Conservation (phyloP, 2,797 vertebrate species). For the Calcarius lapponicus region DNA sequence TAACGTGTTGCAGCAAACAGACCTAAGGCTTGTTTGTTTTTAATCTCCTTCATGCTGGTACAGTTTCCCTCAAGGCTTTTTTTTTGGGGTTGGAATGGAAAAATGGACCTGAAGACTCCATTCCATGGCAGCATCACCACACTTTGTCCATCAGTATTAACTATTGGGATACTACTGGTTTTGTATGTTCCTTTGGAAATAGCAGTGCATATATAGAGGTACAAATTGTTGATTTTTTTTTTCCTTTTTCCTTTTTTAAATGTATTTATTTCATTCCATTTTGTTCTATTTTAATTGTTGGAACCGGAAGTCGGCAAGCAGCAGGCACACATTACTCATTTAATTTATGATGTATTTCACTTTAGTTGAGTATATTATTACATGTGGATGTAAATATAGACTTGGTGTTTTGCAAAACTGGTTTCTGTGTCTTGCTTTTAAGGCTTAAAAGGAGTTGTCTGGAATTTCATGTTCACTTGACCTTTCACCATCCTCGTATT, state of each 20-base stretch:
- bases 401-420: constrained; percentile 80
- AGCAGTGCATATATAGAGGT: constrained; percentile 79
- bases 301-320: constrained; percentile 75
- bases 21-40: constrained; percentile 41
- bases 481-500: not conserved
- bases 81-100: constrained; percentile 33
- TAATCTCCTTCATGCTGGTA: constrained; percentile 62
- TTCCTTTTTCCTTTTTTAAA: constrained; percentile 27
- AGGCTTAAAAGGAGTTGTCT: not conserved
- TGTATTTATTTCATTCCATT: constrained; percentile 85
- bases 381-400: constrained; percentile 83
- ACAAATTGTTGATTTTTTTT: constrained; percentile 74
- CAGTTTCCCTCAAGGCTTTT: constrained; percentile 47
- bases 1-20: constrained; percentile 15
- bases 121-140: constrained; percentile 44
- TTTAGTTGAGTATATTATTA: constrained; percentile 81
- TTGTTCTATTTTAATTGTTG: constrained; percentile 80
- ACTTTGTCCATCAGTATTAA: constrained; percentile 80
- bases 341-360: constrained; percentile 84
- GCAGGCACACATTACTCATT: constrained; percentile 77
- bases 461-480: not conserved
- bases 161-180: constrained; percentile 79
- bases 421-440: constrained; percentile 68
- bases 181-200: constrained; percentile 71
- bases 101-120: constrained; percentile 16